Percentiles rank a stretch among this genome's conserved stretches.
These are phyloP conservation scores for Malthinus flaveolus DNA, from an alignment of 2,888 invertebrate genomes.

Conservation along the genomic window DNA sequence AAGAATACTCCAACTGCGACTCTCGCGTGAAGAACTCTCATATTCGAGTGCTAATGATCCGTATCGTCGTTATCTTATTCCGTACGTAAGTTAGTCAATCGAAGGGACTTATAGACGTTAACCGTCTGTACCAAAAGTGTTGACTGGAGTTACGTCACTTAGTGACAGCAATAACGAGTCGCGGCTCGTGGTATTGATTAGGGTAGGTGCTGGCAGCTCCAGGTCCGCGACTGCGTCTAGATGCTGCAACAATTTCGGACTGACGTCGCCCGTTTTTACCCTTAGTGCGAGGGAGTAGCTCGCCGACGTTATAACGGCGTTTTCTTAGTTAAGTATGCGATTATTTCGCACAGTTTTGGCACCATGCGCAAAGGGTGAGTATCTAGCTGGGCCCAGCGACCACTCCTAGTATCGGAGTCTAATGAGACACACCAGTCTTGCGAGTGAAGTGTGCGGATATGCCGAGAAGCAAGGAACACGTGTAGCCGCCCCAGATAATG, in stretches of 20 bases:
- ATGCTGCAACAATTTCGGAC: slow-evolving; percentile 29
- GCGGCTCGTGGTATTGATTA: slow-evolving; percentile 50
- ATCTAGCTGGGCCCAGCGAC: slow-evolving; percentile 51
- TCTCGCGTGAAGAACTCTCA: slow-evolving; percentile 15
- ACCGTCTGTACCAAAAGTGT: slow-evolving; percentile 45
- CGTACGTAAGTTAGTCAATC: slow-evolving; percentile 39
- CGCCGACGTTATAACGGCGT: slow-evolving; percentile 34
- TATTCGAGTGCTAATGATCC: slow-evolving; percentile 17
- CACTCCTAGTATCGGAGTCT: slow-evolving; percentile 54
- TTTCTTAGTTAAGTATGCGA: slow-evolving; percentile 41
- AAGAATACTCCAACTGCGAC: slow-evolving; percentile 19
- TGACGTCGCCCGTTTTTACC: slow-evolving; percentile 52
- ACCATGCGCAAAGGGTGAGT: slow-evolving; percentile 51
- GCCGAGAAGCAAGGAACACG: slow-evolving; percentile 55
- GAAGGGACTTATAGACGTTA: slow-evolving; percentile 39
- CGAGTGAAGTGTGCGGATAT: slow-evolving; percentile 50
- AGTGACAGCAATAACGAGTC: slow-evolving; percentile 45
- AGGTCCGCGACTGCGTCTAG: slow-evolving; percentile 56
- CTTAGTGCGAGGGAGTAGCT: slow-evolving; percentile 50
- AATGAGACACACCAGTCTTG: slow-evolving; percentile 50
- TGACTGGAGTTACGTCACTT: slow-evolving; percentile 52
- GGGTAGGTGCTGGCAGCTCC: slow-evolving; percentile 53
- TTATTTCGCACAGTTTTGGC: slow-evolving; percentile 50
- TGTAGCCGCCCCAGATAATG: slow-evolving; percentile 55
- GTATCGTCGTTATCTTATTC: slow-evolving; percentile 33